These are phyloP conservation scores for Hydrophis major DNA, from an alignment of 2,797 vertebrate genomes.

Conservation along the genomic window DNA sequence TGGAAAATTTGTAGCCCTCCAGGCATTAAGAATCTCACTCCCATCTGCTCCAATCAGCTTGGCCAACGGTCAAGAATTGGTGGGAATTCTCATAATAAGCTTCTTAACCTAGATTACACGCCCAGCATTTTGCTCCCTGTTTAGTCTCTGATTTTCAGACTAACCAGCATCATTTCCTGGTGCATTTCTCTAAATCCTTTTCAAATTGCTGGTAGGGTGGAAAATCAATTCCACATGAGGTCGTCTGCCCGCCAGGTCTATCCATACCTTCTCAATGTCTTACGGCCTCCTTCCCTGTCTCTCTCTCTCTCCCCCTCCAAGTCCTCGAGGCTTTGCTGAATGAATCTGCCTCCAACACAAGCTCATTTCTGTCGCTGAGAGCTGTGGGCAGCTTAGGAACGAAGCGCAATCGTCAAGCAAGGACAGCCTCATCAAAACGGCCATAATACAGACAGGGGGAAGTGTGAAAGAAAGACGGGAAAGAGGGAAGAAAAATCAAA, in stretches of 20 bases:
- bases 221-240: neutral
- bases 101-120: neutral
- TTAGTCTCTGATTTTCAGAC: neutral
- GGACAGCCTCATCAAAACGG: slow-evolving; percentile 36
- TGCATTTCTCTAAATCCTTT: neutral
- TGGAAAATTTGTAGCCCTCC: neutral
- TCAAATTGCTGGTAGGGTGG: neutral
- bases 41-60: neutral
- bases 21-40: neutral
- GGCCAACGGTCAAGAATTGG: neutral
- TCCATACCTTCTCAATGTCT: neutral
- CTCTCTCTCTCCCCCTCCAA: neutral
- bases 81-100: neutral
- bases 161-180: neutral
- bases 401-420: slow-evolving; percentile 11
- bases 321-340: slow-evolving; percentile 12
- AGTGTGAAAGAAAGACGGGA: neutral
- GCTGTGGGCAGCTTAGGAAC: slow-evolving; percentile 37
- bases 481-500: slow-evolving; percentile 15
- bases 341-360: slow-evolving; percentile 7
- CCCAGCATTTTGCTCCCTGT: neutral
- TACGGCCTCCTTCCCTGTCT: neutral
- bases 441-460: slow-evolving; percentile 23
- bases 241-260: neutral
- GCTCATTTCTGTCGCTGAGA: slow-evolving; percentile 29